phyloP scores from a whole-genome alignment of 2,888 invertebrate genomes.

The Tenthredo notha region DNA sequence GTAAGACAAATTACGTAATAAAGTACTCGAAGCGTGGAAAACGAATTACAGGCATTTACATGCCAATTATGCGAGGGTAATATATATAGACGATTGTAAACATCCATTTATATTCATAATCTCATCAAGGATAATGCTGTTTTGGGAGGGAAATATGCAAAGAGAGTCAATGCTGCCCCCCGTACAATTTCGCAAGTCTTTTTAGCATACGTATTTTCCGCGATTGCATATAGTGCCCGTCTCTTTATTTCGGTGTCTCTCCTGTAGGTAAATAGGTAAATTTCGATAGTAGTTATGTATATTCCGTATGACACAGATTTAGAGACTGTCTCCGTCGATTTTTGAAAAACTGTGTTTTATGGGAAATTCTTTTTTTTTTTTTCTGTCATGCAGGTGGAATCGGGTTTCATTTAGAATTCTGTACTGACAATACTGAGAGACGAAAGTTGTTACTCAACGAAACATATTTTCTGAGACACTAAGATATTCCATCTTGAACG shows the following conservation, averaged over 20 bases:
- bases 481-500: conserved; percentile 19
- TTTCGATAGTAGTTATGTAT: neutral
- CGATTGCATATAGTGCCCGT: neutral
- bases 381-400: neutral
- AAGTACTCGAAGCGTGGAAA: conserved; percentile 51
- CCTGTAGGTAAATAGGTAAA: neutral
- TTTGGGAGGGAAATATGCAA: conserved; percentile 22
- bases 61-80: conserved; percentile 42
- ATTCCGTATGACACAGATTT: neutral
- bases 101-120: conserved; percentile 50
- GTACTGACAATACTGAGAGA: neutral
- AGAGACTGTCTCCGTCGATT: neutral
- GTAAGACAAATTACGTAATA: conserved; percentile 47
- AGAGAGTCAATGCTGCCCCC: neutral
- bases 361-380: neutral
- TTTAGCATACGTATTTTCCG: neutral
- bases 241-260: too few species aligned
- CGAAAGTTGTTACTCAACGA: conserved; percentile 10
- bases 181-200: neutral
- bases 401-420: neutral
- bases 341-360: neutral
- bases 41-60: conserved; percentile 51
- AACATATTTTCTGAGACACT: conserved; percentile 25
- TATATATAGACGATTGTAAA: conserved; percentile 42
- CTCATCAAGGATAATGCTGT: conserved; percentile 34